Conservation (phyloP, 2,888 invertebrate species). For the Steromphala cineraria region DNA sequence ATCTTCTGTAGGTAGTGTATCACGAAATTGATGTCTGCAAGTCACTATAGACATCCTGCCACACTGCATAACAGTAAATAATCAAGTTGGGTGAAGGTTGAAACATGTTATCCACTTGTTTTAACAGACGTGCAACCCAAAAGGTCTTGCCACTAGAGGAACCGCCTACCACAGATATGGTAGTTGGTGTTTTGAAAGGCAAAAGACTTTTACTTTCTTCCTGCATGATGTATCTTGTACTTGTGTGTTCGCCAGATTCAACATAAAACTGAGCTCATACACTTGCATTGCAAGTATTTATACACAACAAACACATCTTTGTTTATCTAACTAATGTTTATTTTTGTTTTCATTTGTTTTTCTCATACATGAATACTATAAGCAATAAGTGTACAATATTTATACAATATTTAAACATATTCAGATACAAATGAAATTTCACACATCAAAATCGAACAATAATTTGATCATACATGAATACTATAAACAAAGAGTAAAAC, state of each 20-base stretch:
- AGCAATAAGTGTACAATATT: neutral
- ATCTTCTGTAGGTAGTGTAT: neutral
- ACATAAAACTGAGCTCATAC: neutral
- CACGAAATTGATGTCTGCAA: neutral
- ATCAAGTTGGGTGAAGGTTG: neutral
- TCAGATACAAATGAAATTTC: neutral
- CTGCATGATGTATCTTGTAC: no score
- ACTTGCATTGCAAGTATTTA: neutral
- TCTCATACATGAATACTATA: no score
- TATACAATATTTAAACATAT: neutral
- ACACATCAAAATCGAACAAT: neutral
- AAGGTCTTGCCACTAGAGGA: no score
- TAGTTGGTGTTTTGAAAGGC: no score
- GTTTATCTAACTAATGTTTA: neutral
- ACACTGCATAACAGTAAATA: neutral
- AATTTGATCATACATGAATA: neutral
- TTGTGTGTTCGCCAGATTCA: neutral
- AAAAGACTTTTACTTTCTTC: no score
- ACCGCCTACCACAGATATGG: no score
- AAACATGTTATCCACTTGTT: no score
- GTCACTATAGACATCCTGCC: conserved; percentile 1
- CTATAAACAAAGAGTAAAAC: neutral
- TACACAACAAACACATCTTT: neutral
- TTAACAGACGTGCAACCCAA: no score
- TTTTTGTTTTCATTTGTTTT: neutral